These are phyloP conservation scores for Channa maculata DNA, from an alignment of 2,113 vertebrate species.

Conservation along the genomic window DNA sequence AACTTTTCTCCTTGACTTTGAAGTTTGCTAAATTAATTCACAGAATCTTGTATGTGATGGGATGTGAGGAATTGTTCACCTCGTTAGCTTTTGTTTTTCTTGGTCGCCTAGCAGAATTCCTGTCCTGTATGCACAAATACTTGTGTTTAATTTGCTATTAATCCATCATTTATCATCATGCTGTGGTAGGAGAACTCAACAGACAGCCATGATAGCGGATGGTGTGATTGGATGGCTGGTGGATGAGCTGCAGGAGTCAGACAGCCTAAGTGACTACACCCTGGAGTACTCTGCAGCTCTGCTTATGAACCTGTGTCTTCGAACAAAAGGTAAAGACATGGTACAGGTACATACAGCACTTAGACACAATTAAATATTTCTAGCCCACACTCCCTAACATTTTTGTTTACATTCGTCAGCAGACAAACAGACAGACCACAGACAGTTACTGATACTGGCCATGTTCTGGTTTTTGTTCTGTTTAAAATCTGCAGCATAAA, in stretches of 20 bases:
- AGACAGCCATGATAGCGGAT: slow-evolving; percentile 91
- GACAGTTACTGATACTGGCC: no score
- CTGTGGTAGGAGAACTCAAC: slow-evolving; percentile 86
- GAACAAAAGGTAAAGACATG: slow-evolving; percentile 89
- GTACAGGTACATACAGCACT: neutral
- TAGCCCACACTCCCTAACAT: no score
- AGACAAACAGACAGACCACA: no score
- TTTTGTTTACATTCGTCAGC: no score
- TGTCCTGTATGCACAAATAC: neutral
- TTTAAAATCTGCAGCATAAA: no score
- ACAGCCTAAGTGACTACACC: slow-evolving; percentile 92
- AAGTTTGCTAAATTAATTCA: no score
- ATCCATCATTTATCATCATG: neutral
- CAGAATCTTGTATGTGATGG: no score
- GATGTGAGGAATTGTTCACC: no score
- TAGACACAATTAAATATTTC: neutral
- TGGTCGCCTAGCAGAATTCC: no score
- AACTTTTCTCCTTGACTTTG: no score
- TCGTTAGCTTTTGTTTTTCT: no score
- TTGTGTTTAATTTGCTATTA: neutral
- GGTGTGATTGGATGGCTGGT: slow-evolving; percentile 92
- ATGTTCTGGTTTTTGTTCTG: no score
- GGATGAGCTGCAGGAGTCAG: slow-evolving; percentile 89
- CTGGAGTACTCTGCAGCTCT: slow-evolving; percentile 91
- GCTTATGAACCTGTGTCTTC: slow-evolving; percentile 96